Conservation (phyloP, 2,888 invertebrate species). For the Anarsia innoxiella region DNA sequence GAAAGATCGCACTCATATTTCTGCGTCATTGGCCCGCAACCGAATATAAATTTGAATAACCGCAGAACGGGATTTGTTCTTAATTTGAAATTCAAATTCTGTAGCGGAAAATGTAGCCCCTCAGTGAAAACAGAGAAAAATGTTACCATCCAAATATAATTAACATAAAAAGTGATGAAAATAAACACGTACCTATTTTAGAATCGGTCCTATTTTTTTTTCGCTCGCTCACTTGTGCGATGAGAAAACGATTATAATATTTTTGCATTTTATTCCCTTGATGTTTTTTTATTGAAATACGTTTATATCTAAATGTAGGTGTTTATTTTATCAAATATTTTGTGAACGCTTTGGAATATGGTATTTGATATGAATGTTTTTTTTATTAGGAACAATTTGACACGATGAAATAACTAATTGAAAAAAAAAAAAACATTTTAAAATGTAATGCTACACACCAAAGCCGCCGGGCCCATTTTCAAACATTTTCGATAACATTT, state of each 20-base stretch:
- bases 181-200: conserved; percentile 50
- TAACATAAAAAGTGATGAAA: conserved; percentile 51
- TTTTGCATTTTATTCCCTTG: conserved; percentile 4
- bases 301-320: no score
- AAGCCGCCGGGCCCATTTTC: no score
- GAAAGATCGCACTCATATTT: conserved; percentile 61
- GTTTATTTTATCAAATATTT: no score
- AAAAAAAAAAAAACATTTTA: no score
- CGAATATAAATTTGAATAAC: conserved; percentile 60
- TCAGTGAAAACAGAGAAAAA: conserved; percentile 50
- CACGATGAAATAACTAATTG: no score
- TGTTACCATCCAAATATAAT: conserved; percentile 57
- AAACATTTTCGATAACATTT: no score
- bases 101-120: conserved; percentile 49
- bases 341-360: no score
- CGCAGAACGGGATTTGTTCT: conserved; percentile 52
- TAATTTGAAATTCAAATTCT: conserved; percentile 63
- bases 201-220: conserved; percentile 26
- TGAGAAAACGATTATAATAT: conserved; percentile 2
- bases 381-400: no score
- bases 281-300: no score
- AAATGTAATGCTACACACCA: no score
- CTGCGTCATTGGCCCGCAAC: conserved; percentile 53
- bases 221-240: conserved; percentile 9
- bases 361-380: no score